Evolutionary conservation across 2,113 vertebrate genomes (phyloP).

Genomic region (Mobula hypostoma): DNA sequence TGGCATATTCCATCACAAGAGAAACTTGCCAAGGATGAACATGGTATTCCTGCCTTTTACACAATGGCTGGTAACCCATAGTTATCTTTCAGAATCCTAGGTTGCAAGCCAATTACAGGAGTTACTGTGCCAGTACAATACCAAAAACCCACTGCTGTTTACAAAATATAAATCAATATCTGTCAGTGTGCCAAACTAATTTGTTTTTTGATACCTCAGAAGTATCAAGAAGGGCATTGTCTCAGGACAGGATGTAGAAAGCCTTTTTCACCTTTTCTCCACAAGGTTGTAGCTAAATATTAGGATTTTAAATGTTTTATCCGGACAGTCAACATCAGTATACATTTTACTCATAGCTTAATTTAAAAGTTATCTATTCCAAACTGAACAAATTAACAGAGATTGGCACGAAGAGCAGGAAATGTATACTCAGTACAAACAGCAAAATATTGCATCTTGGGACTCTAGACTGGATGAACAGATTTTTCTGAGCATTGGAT

Average conservation of each 20-base stretch:
- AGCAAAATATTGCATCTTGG: no score
- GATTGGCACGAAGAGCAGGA: neutral
- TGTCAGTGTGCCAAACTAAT: neutral
- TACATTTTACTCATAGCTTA: neutral
- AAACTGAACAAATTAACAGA: neutral
- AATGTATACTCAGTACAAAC: no score
- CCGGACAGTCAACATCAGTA: neutral
- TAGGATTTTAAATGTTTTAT: neutral
- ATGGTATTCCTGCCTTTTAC: neutral
- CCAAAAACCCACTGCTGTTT: neutral
- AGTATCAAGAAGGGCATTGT: neutral
- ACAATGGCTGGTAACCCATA: neutral
- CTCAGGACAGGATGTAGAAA: neutral
- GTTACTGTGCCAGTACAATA: neutral
- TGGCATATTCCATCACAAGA: neutral
- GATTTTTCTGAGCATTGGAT: no score
- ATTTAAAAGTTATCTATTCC: neutral
- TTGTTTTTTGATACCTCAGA: neutral
- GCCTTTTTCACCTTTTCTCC: neutral
- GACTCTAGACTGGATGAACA: no score
- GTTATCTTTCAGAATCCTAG: neutral
- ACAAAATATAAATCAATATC: neutral
- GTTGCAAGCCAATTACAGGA: neutral
- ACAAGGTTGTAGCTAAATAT: neutral
- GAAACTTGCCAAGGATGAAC: neutral